Base-by-base conservation (phyloP, 1,140 invertebrate genomes). In the Hyles vespertilio region DNA sequence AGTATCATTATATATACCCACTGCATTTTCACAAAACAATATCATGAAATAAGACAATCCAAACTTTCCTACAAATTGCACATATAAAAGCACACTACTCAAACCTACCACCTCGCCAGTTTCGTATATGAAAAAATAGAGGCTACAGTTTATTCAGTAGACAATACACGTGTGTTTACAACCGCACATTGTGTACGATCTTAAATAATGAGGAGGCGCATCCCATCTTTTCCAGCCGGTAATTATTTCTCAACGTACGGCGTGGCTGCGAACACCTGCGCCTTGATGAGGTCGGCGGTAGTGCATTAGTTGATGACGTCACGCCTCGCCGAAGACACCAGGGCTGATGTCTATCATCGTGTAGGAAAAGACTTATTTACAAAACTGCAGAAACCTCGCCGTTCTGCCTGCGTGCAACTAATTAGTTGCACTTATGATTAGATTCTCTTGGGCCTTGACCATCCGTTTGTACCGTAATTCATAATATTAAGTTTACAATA, bases 231-330 rank as follows among this genome's bases (percentile, higher is more conserved):
- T 70, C 63, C 66, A 60, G 63, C 56, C 64, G 48, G 71, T 77
- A 79, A 76, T 79, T 74, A 79, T 69, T 77, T 70, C 62, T 65
- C 58, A 59, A 63, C 63, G 40, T 43, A 32, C 51, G 12, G 47
- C 59, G 56, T 51, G 47, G 61, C 72, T 22, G 22, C 22, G 22
- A 22, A 81, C 78, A 74, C 75, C 69, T 40, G 68, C 47, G 51
- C 7, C 47, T 48, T 70, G 75, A 74, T 73, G 72, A 76, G 70
- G 72, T 72, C 70, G 74, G 56, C 61, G 68, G 57, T 76, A 77
- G 75, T 81, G 79, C 79, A 79, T 81, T 81, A 81, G 75, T 76
- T 79, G 79, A 81, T 81, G 79, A 77, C 72, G 70, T 77, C 79
- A 76, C 65, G 63, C 56, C 40, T 61, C 63, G 59, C n/a, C 34